phyloP scores from a whole-genome alignment of 2,888 invertebrate genomes.

The Pediacus dermestoides region DNA sequence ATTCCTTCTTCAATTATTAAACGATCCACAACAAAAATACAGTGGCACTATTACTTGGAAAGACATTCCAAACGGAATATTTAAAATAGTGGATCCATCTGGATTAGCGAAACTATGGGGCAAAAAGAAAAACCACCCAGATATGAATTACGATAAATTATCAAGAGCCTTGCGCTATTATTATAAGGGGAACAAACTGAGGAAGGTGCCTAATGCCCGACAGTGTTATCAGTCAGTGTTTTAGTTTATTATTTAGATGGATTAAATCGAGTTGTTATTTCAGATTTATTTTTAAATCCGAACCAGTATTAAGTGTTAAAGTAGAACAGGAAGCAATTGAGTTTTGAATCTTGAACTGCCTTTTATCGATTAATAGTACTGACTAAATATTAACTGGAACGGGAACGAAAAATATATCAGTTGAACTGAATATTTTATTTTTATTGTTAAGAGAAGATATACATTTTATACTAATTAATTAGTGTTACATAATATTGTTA shows the following conservation, averaged over 20 bases:
- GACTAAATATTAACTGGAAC: too few relatives aligned
- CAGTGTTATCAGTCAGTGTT: constrained; percentile 48
- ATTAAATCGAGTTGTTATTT: neutral
- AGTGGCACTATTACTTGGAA: constrained; percentile 4
- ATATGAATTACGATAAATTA: constrained; percentile 95
- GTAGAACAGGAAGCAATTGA: too few relatives aligned
- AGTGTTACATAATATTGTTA: too few relatives aligned
- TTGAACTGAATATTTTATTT: too few relatives aligned
- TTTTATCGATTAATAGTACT: too few relatives aligned
- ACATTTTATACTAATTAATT: too few relatives aligned
- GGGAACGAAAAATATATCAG: too few relatives aligned
- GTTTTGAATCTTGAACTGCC: too few relatives aligned
- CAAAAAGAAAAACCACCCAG: constrained; percentile 86
- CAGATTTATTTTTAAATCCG: constrained; percentile 4
- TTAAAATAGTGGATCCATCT: constrained; percentile 87
- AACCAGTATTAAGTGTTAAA: too few relatives aligned
- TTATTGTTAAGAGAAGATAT: too few relatives aligned
- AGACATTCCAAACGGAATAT: constrained; percentile 59
- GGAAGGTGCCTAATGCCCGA: constrained; percentile 87
- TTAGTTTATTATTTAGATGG: constrained; percentile 3
- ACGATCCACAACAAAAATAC: constrained; percentile 3
- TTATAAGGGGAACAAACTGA: constrained; percentile 84
- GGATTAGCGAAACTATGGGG: constrained; percentile 88
- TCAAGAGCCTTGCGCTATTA: constrained; percentile 86
- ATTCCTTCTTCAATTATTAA: constrained; percentile 6